Evolutionary conservation across 2,888 invertebrate genomes (phyloP), one percentile per base, ranked within the genome.

Genomic region (Hirtodrosophila alboralis): DNA sequence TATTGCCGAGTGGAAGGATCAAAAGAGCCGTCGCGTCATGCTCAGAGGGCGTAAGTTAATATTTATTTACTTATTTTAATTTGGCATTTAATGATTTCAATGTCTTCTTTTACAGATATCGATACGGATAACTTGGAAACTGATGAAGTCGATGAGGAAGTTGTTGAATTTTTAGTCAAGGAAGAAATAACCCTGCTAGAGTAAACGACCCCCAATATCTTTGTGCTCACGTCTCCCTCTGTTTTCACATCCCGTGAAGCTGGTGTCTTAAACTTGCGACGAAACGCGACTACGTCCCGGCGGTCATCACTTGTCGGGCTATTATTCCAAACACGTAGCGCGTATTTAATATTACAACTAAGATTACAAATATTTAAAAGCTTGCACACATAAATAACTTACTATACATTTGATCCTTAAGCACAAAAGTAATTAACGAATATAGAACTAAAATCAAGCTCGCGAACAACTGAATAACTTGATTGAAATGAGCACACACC

Each of bases 141-240:
- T 47, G 96, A 97, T 88, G 97, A 97, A 90, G 94, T 97, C 86
- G 97, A 97, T 90, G 98, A 98, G 90, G 98, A 98, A 92, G 93
- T 95, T 89, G 95, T 98, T 88, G 98, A 98, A 95, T 98, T 98
- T 95, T 96, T 98, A 93, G 94, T 98, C 90, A 98, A 98, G 93
- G 97, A 98, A 93, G 98, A 98, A 93, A 93, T 94, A 87, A 95
- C 94, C 13, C 91, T 94, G 79, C 92, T 96, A 89, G 96, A 96
- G 92, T 96, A 95, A 79, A 83, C 86, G 71, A 77, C 75, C 66
- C 69, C 87, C 68, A 4, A n/a, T 26, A 2, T 21, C 13, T 16
- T 3, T 40, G 34, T 45, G 21, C n/a, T 41, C 33, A 36, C 47
- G 18, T 18, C 31, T 9, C 31, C 21, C 14, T 44, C 40, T 18